Evolutionary conservation across 2,797 vertebrate species (phyloP).

Genomic region (Schizopygopsis malacanthus): DNA sequence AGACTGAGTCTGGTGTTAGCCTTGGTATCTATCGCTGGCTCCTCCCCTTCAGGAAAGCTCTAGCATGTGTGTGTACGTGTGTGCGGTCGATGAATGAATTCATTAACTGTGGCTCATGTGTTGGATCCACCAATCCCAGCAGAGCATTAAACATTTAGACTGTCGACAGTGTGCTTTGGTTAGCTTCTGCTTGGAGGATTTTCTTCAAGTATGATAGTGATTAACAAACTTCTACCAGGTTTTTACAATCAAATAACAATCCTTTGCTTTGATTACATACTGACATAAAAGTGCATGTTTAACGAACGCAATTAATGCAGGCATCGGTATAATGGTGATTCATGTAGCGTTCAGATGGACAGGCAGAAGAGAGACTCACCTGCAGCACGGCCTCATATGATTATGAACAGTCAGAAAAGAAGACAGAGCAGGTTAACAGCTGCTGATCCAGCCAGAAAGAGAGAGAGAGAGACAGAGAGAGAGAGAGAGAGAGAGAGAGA

Average conservation of each 20-base stretch:
- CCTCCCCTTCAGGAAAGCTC: conserved; percentile 63
- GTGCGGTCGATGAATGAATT: not conserved
- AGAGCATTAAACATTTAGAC: conserved; percentile 56
- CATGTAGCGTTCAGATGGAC: conserved; percentile 42
- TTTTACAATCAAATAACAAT: not conserved
- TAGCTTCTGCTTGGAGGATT: too few species aligned
- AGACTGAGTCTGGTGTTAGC: conserved; percentile 27
- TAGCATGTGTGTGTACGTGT: conserved; percentile 5
- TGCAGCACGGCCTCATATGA: conserved; percentile 88
- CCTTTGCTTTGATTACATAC: not conserved
- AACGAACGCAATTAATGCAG: not conserved
- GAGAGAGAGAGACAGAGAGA: conserved; percentile 13
- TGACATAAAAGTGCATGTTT: not conserved
- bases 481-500: too few species aligned
- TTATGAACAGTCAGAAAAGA: conserved; percentile 61
- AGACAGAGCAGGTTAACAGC: conserved; percentile 56
- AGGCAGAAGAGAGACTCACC: conserved; percentile 77
- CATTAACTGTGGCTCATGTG: conserved; percentile 17
- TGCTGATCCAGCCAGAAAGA: conserved; percentile 45
- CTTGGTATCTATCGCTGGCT: conserved; percentile 51
- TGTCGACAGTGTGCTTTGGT: too few species aligned
- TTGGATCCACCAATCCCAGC: conserved; percentile 30
- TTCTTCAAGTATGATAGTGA: not conserved
- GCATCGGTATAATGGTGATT: not conserved
- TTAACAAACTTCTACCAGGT: not conserved